Conservation (phyloP, 2,113 vertebrate species). For the Murina feae region DNA sequence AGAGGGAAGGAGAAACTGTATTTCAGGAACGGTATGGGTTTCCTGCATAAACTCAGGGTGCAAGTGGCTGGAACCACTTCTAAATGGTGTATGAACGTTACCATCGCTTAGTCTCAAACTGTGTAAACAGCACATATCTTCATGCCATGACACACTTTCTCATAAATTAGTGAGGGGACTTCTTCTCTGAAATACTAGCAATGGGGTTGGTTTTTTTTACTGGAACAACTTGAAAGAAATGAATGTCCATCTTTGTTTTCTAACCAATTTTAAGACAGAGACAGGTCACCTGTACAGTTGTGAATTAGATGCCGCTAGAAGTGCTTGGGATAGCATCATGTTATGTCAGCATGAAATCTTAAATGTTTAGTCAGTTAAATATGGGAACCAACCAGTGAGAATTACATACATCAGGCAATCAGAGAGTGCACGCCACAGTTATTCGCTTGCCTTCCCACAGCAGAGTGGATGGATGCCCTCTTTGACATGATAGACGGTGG, state of each 20-base stretch:
- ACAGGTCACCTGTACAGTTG: not conserved
- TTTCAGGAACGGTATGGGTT: not conserved
- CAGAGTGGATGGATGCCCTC: not conserved
- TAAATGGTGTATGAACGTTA: constrained; percentile 6
- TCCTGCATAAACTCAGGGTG: constrained; percentile 35
- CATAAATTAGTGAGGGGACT: not conserved
- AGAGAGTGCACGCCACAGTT: not conserved
- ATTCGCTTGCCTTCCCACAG: not conserved
- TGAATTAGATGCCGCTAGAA: not conserved
- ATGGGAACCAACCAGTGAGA: not conserved
- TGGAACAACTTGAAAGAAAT: not conserved
- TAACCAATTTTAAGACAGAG: not conserved
- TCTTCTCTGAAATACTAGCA: not conserved
- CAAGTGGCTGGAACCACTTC: constrained; percentile 16
- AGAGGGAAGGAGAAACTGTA: constrained; percentile 41
- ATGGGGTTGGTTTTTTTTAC: not conserved
- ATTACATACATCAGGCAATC: not conserved
- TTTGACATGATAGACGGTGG: not conserved
- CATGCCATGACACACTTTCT: not conserved
- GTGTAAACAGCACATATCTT: not conserved
- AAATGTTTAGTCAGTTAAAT: not conserved
- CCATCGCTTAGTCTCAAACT: not conserved
- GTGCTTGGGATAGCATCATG: not conserved
- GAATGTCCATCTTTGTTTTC: not conserved
- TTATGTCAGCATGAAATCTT: not conserved